Base-by-base conservation (phyloP, 2,113 vertebrate species). In the Brevimyrus niger region DNA sequence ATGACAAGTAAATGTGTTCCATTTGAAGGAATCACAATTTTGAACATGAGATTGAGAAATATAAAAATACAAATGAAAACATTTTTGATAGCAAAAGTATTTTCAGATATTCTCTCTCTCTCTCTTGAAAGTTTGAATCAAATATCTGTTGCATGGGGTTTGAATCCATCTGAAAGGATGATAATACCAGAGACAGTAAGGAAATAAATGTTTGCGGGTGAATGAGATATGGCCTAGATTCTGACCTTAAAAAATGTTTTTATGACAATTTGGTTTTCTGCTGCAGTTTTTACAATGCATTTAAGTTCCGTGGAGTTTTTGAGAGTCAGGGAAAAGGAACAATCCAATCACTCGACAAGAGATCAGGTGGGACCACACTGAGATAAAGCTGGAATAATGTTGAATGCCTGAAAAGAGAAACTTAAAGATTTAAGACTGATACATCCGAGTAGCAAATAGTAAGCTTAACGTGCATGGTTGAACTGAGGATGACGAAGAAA, bases 271-370 rank as follows among this genome's bases (percentile, higher is more conserved):
- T 55, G 85, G 15, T 55, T 42, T 53, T 87, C 85, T 27, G 48
- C 85, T 87, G 6, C 85, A 27, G 50, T 38, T 53, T 27, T 31
- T n/a, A 53, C 50, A n/a, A 53, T 35, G 50, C 21, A 23, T 85
- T 48, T 8, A n/a, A 50, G 46, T 31, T 87, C 50, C 1, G 2
- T 50, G 85, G 31, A 53, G 47, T 53, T 50, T 51, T 19, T 86
- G 48, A 86, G 35, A 86, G 85, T 53, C 48, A 86, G 84, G 27
- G 48, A 48, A 86, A 86, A n/a, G n/a, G 85, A 86, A 86, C 85
- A 48, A 51, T 86, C 11, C 85, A 51, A 3, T 86, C 48, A 35
- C 85, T 31, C 47, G 15, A 4, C 11, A n/a, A 86, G 4, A 51
- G 47, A 51, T 86, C 10, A 17, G 85, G 27, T 3, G 9, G 47